phyloP scores from a whole-genome alignment of 2,797 vertebrate genomes.

The Haliaeetus vocifer region DNA sequence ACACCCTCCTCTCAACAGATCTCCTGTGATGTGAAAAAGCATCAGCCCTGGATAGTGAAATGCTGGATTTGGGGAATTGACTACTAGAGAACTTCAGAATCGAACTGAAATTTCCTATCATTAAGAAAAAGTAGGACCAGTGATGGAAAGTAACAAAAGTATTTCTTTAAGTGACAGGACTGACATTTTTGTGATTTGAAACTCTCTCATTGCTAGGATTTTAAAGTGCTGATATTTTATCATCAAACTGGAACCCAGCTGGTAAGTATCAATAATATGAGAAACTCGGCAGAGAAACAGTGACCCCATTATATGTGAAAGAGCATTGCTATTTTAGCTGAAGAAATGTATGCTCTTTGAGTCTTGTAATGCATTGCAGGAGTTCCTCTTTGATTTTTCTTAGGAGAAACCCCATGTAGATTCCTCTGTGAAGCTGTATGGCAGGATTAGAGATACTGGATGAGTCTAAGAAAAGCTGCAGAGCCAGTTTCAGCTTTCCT shows the following conservation, averaged over 20 bases:
- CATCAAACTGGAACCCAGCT: slow-evolving; percentile 1
- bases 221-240: slow-evolving; percentile 21
- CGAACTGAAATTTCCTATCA: neutral
- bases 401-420: neutral
- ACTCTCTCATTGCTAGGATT: neutral
- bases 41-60: neutral
- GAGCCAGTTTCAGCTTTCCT: neutral
- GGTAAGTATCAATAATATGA: neutral
- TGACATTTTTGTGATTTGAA: slow-evolving; percentile 18
- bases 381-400: neutral
- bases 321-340: neutral
- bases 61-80: neutral
- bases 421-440: neutral
- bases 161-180: neutral
- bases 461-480: neutral
- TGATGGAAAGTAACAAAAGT: neutral
- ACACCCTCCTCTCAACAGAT: neutral
- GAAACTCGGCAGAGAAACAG: neutral
- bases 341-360: neutral
- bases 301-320: slow-evolving; percentile 2
- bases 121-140: neutral
- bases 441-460: neutral
- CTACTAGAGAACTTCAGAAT: neutral
- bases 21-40: neutral
- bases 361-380: neutral